Percentiles rank a stretch among this genome's conserved stretches.
Evolutionary conservation across 2,797 vertebrate species (phyloP).

Genomic region (Lacerta bilineata): DNA sequence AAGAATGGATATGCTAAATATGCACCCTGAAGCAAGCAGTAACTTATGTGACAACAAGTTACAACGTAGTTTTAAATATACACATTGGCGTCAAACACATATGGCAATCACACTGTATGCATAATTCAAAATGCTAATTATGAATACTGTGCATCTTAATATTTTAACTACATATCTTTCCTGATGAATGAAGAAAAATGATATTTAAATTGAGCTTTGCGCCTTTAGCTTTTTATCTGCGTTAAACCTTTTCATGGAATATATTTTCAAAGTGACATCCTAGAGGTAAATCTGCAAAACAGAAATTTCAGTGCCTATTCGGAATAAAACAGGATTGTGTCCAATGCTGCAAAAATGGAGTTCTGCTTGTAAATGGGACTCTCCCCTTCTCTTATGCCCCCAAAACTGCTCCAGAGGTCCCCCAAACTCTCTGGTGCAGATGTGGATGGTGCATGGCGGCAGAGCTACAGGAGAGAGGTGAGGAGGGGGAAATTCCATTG

Average conservation of each 20-base stretch:
- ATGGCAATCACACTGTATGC: constrained; percentile 47
- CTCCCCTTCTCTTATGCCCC: too few species aligned
- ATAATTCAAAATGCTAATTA: constrained; percentile 54
- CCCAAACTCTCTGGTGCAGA: too few species aligned
- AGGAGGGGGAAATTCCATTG: too few species aligned
- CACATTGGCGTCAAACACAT: constrained; percentile 55
- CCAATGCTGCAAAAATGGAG: background rate
- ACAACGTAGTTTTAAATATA: constrained; percentile 58
- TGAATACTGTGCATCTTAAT: constrained; percentile 48
- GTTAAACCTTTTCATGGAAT: background rate
- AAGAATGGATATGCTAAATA: constrained; percentile 56
- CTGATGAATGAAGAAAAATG: constrained; percentile 35
- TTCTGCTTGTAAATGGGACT: too few species aligned
- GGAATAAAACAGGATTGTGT: constrained; percentile 5
- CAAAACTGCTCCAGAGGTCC: too few species aligned
- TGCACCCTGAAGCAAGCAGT: constrained; percentile 50
- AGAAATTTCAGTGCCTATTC: constrained; percentile 31
- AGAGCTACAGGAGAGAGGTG: too few species aligned
- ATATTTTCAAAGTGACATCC: background rate
- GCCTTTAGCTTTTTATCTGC: constrained; percentile 14
- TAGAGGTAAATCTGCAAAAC: background rate
- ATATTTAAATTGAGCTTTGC: constrained; percentile 40
- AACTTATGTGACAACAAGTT: constrained; percentile 57
- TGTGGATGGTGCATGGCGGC: too few species aligned
- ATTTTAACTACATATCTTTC: constrained; percentile 33